A percentile compares a stretch with the other conserved stretches of the same genome.
Conservation (phyloP, 1,140 invertebrate species). For the Ooceraea biroi region DNA sequence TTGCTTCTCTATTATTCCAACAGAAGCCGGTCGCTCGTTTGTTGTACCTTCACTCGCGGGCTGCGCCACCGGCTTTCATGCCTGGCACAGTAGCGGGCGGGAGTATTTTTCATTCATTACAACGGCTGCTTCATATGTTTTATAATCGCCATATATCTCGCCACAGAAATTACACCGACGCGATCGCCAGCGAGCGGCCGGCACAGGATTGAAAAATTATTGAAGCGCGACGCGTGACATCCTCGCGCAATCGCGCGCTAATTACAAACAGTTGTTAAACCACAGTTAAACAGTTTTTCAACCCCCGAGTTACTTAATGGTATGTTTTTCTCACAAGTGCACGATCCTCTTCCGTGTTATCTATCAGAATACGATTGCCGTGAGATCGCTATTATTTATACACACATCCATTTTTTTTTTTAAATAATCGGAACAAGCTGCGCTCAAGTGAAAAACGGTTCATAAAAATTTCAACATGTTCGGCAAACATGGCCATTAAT, state of each 20-base stretch:
- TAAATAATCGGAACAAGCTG: not conserved
- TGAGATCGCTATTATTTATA: not conserved
- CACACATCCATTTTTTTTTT: not conserved
- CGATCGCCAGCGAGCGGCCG: constrained; percentile 1
- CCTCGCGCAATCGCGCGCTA: not conserved
- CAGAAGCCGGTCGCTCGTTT: constrained; percentile 67
- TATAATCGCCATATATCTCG: constrained; percentile 51
- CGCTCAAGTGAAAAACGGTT: not conserved
- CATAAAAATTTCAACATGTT: constrained; percentile 4
- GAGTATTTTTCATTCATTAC: constrained; percentile 71
- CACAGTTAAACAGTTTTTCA: not conserved
- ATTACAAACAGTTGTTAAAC: constrained; percentile 10
- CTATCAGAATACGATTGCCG: constrained; percentile 13
- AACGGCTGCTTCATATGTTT: constrained; percentile 49
- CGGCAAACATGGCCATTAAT: not conserved
- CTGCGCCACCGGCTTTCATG: constrained; percentile 32
- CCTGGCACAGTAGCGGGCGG: constrained; percentile 28
- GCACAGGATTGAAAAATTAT: constrained; percentile 30
- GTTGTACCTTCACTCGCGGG: constrained; percentile 61
- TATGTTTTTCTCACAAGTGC: not conserved
- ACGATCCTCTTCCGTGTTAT: not conserved
- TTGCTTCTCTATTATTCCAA: constrained; percentile 77
- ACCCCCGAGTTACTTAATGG: not conserved
- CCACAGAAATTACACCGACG: constrained; percentile 42
- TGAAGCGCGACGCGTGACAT: not conserved